These are phyloP conservation scores for Eurypyga helias DNA, from an alignment of 2,113 vertebrate genomes.

Conservation along the genomic window DNA sequence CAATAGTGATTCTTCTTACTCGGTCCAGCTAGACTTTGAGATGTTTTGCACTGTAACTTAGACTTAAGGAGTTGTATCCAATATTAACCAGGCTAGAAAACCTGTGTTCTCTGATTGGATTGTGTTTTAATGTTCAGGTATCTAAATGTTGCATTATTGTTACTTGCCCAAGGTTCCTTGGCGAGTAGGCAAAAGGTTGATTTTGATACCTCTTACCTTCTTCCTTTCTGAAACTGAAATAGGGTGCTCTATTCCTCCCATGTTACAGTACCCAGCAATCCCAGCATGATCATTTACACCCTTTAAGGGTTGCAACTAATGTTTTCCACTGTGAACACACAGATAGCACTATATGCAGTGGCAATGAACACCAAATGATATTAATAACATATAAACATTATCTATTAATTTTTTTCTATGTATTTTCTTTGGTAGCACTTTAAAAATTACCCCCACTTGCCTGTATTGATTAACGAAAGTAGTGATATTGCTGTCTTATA, in stretches of 20 bases:
- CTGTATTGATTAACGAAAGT: not conserved
- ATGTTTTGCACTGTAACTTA: not conserved
- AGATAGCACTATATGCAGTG: not conserved
- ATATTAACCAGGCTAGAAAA: not conserved
- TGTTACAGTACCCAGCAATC: not conserved
- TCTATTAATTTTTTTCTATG: not conserved
- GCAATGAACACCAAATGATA: not conserved
- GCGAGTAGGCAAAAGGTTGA: not conserved
- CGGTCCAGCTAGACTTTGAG: not conserved
- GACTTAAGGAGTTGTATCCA: not conserved
- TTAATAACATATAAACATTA: not conserved
- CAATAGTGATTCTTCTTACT: not conserved
- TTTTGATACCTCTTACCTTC: not conserved
- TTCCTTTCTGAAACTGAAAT: not conserved
- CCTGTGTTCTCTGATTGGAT: not conserved
- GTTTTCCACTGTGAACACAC: not conserved
- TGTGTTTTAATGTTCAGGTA: not conserved
- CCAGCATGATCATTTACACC: not conserved
- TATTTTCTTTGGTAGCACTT: not conserved
- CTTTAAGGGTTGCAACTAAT: not conserved
- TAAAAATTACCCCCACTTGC: not conserved
- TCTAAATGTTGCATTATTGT: not conserved
- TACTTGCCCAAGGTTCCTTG: not conserved
- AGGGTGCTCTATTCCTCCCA: not conserved
- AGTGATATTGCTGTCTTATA: not conserved